Base-by-base conservation (phyloP, 1,140 invertebrate species). In the Tetraneura akinire region DNA sequence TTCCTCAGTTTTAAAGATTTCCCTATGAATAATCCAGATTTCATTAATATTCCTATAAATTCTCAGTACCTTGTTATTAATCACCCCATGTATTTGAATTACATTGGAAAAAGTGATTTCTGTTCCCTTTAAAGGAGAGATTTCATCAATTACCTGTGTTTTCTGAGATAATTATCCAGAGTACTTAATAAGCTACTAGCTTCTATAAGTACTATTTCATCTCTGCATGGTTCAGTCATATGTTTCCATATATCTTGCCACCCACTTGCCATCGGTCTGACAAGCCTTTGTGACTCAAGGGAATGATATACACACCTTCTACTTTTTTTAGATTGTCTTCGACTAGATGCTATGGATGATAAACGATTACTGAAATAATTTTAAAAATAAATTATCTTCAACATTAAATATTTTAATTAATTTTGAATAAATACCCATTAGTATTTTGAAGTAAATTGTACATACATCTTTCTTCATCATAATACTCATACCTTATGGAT, bases 161-260 rank as follows among this genome's bases (percentile, higher is more conserved):
- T 97, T 80, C 92, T 89, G 51, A 97, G 88, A 87, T 97, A 97
- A 81, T 91, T 93, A 83, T 96, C 94, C 6, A 97, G 88, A 14
- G 94, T 96, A 80, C 91, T 90, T 82, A 94, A 90, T 78, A 97
- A 86, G 80, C 90, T 91, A 84, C 92, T 90, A 80, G 91, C 91
- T 85, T 96, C 93, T 80, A 97, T 92, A 18, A 95, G 89, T 51
- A 94, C 91, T 66, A 96, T 90, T 86, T 96, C 92, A 84, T 94
- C 92, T 76, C 92, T 88, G 83, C 95, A 96, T 60, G 92, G 91
- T 29, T 90, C 86, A 60, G 92, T 90, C 92, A 97, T 93, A 74
- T 91, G 91, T 81, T 95, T 92, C 96, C 96, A 97, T 0, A 94
- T 91, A 83, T 93, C 91, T 68, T 89, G 87, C 93, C 92, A 94